Evolutionary conservation across 2,113 vertebrate species (phyloP), one percentile per base, ranked within the genome.

Genomic region (Ciconia boyciana): DNA sequence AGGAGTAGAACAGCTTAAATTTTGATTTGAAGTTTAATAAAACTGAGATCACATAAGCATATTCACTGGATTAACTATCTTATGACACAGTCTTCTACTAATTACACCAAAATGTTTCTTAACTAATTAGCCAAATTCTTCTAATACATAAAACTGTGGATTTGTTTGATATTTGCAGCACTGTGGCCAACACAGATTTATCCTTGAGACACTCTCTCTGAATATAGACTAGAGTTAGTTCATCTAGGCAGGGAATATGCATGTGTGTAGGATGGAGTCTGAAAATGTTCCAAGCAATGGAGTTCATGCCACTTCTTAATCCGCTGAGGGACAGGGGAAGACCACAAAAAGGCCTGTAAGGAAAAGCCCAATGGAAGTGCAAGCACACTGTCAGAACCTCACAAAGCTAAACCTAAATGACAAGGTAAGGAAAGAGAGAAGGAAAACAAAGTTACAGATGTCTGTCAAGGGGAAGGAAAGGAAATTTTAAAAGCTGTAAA

Each of bases 171-270:
- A 96, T 83, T 91, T 94, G 54, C 82, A 94, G 70, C 31, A 54
- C 78, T 54, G 66, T 69, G 75, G 71, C 75, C 84, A 93, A 87
- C 41, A 69, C 34, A 77, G 34, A 94, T 91, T 91, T 96, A 94
- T 90, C 80, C 90, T 89, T 3, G 6, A 94, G 80, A 84, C 41
- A 44, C 36, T 46, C 61, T 85, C 76, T 93, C 86, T 3, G 26
- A 92, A 94, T 92, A 94, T 51, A 96, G 82, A 92, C 55, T 80
- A 0, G 0, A 88, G 54, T 91, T 61, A 90, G 83, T 74, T 93
- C 70, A 83, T 78, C 71, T 44, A 90, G 32, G 83, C 76, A 90
- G 79, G 61, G 82, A 80, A 79, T 71, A 90, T 0, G 14, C 79
- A 72, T 8, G 31, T 49, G 62, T 72, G 85, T 88, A 92, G 85